Percentiles rank a stretch among this genome's conserved stretches.
These are phyloP conservation scores for Esox lucius DNA, from an alignment of 2,797 vertebrate genomes.

Conservation along the genomic window DNA sequence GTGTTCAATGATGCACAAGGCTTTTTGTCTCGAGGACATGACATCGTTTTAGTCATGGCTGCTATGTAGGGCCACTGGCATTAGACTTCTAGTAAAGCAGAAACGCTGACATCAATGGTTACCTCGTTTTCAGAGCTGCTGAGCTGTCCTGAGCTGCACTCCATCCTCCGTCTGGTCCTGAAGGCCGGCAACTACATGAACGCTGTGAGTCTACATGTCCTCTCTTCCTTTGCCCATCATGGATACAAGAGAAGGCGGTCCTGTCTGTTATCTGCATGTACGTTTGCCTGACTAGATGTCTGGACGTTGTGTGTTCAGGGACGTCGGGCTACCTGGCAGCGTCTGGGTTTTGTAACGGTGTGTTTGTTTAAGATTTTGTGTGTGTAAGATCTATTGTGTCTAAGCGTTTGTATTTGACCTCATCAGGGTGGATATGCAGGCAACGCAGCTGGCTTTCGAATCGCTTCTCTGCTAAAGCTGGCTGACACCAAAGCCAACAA, in stretches of 20 bases:
- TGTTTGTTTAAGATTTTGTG: constrained; percentile 59
- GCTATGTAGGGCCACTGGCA: not conserved
- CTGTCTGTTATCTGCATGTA: constrained; percentile 28
- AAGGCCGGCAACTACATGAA: constrained; percentile 87
- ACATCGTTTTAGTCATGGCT: not conserved
- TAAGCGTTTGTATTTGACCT: not conserved
- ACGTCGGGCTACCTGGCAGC: constrained; percentile 33
- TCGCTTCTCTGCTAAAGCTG: constrained; percentile 80
- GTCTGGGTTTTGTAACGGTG: constrained; percentile 52
- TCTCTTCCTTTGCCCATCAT: constrained; percentile 25
- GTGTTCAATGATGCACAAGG: not conserved
- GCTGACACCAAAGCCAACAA: constrained; percentile 86
- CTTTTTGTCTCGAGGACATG: not conserved
- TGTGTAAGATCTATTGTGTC: not conserved
- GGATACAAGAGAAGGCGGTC: constrained; percentile 26
- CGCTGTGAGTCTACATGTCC: constrained; percentile 69
- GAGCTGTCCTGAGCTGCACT: constrained; percentile 80
- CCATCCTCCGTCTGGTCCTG: constrained; percentile 81
- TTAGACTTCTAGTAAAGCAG: too few relatives aligned
- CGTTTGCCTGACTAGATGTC: constrained; percentile 25
- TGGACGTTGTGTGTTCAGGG: constrained; percentile 35
- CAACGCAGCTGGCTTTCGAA: constrained; percentile 81
- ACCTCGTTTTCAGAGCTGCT: constrained; percentile 69
- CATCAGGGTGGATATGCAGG: constrained; percentile 81
- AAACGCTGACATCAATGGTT: not conserved